Percentiles rank a stretch among this genome's conserved stretches.
phyloP scores from a whole-genome alignment of 1,140 invertebrate species.

The Medauroidea extradentata region DNA sequence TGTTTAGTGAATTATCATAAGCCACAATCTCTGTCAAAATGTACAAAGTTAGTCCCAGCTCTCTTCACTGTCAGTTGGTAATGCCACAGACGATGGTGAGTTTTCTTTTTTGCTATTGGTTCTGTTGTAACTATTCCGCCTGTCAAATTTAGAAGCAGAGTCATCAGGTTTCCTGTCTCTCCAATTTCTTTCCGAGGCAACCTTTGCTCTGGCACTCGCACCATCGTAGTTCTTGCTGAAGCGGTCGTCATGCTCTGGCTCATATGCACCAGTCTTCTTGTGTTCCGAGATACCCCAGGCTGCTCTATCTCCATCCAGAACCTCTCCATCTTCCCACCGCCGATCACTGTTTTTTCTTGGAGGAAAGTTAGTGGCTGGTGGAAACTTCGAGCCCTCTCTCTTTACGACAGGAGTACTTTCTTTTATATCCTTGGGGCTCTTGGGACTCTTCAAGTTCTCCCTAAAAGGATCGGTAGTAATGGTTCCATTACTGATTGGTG shows the following conservation, averaged over 20 bases:
- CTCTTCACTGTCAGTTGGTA: not conserved
- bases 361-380: not conserved
- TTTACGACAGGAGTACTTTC: not conserved
- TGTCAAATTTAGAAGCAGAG: too few relatives aligned
- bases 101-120: not conserved
- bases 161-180: not conserved
- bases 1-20: not conserved
- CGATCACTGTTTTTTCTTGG: not conserved
- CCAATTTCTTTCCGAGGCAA: not conserved
- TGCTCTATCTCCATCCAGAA: not conserved
- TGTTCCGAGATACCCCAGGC: not conserved
- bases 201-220: not conserved
- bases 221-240: not conserved
- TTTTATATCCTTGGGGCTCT: not conserved
- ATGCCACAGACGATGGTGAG: not conserved
- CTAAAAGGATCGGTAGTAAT: not conserved
- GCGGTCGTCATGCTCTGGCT: conserved; percentile 1
- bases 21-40: not conserved
- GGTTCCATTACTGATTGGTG: not conserved
- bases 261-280: not conserved
- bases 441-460: not conserved
- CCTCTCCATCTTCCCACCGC: not conserved
- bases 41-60: not conserved
- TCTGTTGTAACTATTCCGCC: not conserved
- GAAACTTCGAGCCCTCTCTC: not conserved